Evolutionary conservation across 2,888 invertebrate species (phyloP), one percentile per base, ranked within the genome.

Genomic region (Piscicola geometra): DNA sequence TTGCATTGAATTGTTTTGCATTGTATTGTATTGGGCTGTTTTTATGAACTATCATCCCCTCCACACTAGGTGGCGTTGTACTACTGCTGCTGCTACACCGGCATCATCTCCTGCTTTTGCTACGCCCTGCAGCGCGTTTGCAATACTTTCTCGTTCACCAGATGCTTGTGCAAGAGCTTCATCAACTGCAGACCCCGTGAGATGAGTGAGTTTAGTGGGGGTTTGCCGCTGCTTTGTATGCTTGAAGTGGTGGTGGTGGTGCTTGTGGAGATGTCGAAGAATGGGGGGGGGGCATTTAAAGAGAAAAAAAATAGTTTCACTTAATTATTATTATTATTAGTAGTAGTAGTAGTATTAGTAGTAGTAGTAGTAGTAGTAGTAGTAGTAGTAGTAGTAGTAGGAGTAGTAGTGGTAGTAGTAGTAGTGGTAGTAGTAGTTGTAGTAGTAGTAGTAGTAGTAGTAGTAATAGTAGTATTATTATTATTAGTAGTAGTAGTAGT

Each of bases 401-500:
- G 5, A 5, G 33, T 73, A 33, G 35, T 33, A 73, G 71, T 68
- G 32, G 25, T 68, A 64, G 64, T 64, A 64, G 64, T 64, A 64
- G 64, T 64, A 64, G 64, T 64, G 21, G 64, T 64, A 64, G 64
- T 64, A 64, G 64, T 64, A 64, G 64, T 12, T 12, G 64, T 64
- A 64, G 64, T 64, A 64, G 64, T 64, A 64, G 64, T 64, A 64
- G 64, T 64, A 64, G 64, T 64, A 64, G 64, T 64, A 64, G 64
- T 64, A 64, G 64, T 64, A 64, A n/a, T 64, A 64, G 64, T 64
- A 64, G 64, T 64, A 64, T 5, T 64, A 64, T 5, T 64, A 64
- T 5, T 64, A 64, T 5, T 64, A 64, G 64, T 64, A 64, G 64
- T 64, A 64, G 64, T 64, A 64, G 64, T 64, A 30, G 64, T 64